Evolutionary conservation across 2,888 invertebrate species (phyloP), one percentile per base, ranked within the genome.

Genomic region (Leptinotarsa tumamoca): DNA sequence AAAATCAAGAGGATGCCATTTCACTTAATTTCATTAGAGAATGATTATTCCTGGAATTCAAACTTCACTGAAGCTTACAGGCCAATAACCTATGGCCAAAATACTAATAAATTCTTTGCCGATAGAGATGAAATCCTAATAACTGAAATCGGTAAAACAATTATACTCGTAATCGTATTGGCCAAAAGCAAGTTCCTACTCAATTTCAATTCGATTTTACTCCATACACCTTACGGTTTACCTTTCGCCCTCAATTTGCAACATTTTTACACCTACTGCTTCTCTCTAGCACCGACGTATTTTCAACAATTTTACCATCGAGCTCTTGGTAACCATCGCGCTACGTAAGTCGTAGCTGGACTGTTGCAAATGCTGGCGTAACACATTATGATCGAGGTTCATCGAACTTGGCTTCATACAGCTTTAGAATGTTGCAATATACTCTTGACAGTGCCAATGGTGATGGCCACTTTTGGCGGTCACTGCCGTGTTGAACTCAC

Each of bases 201-300:
- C 79, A 69, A 74, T 77, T 85, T 86, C 85, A 85, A 87, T 86
- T 85, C 83, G 85, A 84, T 87, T 87, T 84, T 84, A 82, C 83
- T 81, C 76, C 77, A 82, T 84, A 83, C 85, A 85, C 86, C 86
- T 86, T 84, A 87, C 85, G 88, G 86, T 85, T 88, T 88, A 88
- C 88, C 88, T 88, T 88, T 88, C 88, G 88, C 86, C 88, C 88
- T 88, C 88, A 86, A 86, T 88, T 88, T 85, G 86, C 86, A 83
- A 84, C 86, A 86, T 87, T 88, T 88, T 88, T 87, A 87, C 87
- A 87, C 88, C 87, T 88, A 87, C 87, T 87, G 86, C 75, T 80
- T 71, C 73, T 68, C 69, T 77, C 76, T 75, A 82, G 77, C 83
- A 72, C 73, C 71, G 85, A 87, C 85, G 56, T 79, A 77, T 82